Evolutionary conservation across 2,888 invertebrate genomes (phyloP).

Genomic region (Melangyna quadrimaculata): DNA sequence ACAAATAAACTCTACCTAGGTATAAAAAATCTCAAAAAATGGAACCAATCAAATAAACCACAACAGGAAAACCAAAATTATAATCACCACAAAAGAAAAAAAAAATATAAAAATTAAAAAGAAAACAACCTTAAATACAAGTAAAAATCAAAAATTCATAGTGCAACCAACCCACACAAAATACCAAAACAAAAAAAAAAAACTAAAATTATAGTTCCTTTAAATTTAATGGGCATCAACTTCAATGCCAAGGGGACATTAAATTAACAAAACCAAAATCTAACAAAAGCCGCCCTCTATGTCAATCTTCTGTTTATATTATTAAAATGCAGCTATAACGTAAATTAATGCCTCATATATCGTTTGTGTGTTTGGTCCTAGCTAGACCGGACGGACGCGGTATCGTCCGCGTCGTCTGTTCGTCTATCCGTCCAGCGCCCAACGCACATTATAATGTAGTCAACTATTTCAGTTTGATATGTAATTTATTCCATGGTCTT

Average conservation of each 20-base stretch:
- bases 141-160: constrained; percentile 71
- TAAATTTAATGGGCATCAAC: constrained; percentile 57
- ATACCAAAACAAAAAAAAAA: background rate
- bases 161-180: constrained; percentile 67
- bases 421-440: background rate
- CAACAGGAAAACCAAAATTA: constrained; percentile 38
- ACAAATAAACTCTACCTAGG: constrained; percentile 22
- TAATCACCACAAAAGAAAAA: constrained; percentile 66
- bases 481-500: constrained; percentile 71
- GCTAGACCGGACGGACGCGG: constrained; percentile 31
- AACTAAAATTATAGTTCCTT: constrained; percentile 33
- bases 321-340: constrained; percentile 64
- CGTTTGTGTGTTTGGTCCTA: background rate
- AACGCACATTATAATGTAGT: constrained; percentile 3
- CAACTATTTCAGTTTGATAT: constrained; percentile 63
- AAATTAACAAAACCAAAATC: constrained; percentile 50
- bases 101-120: constrained; percentile 67
- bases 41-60: constrained; percentile 16
- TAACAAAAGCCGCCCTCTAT: constrained; percentile 67
- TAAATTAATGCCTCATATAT: constrained; percentile 69
- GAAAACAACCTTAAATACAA: constrained; percentile 54
- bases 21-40: constrained; percentile 15
- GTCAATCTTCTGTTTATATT: constrained; percentile 68
- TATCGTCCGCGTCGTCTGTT: constrained; percentile 4
- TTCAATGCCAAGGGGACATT: constrained; percentile 47